A percentile compares a stretch with the other conserved stretches of the same genome.
phyloP scores from a whole-genome alignment of 2,888 invertebrate species.

The Rhamnusium bicolor region DNA sequence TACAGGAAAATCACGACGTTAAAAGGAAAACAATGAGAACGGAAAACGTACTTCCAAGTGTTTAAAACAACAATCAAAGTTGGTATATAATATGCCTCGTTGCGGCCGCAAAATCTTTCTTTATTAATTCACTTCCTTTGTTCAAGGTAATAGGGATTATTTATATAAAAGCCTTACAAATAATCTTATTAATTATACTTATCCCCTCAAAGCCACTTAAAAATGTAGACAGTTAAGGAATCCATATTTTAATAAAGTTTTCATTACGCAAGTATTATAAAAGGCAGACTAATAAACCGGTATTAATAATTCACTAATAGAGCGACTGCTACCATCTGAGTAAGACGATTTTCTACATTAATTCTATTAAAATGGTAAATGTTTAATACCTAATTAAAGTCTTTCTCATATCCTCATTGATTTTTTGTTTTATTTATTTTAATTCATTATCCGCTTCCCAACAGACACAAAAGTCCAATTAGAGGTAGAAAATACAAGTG shows the following conservation, averaged over 20 bases:
- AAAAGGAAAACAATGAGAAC: slow-evolving; percentile 10
- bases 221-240: slow-evolving; percentile 4
- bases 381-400: background rate
- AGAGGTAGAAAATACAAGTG: too few relatives aligned
- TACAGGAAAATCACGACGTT: too few relatives aligned
- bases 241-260: background rate
- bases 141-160: slow-evolving; percentile 18
- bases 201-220: background rate
- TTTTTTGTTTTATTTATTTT: too few relatives aligned
- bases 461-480: too few relatives aligned
- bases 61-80: slow-evolving; percentile 27
- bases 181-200: slow-evolving; percentile 14
- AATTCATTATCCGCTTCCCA: too few relatives aligned
- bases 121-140: slow-evolving; percentile 31
- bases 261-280: background rate
- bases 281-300: background rate
- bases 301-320: background rate
- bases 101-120: background rate
- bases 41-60: slow-evolving; percentile 16
- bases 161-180: slow-evolving; percentile 13
- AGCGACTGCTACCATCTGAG: background rate
- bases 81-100: slow-evolving; percentile 5
- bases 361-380: background rate
- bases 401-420: background rate
- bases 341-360: background rate